Evolutionary conservation across 2,797 vertebrate genomes (phyloP), one percentile per base, ranked within the genome.

Genomic region (Oceanodroma leucorhoa): DNA sequence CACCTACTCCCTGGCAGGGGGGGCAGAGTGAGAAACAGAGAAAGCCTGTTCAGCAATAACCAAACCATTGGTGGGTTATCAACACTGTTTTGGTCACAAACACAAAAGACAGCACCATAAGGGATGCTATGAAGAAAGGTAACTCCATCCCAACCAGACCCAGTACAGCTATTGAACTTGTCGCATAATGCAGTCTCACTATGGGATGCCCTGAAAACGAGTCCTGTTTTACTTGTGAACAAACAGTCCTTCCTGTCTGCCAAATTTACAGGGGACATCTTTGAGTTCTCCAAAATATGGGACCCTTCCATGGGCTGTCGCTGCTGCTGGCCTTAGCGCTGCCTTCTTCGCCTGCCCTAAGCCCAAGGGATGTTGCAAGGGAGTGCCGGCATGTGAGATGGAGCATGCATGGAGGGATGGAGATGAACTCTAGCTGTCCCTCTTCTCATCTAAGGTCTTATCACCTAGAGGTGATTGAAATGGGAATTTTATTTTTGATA

Each of bases 391-490:
- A 19, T n/a, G 23, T 65, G 32, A 79, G 36, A 57, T 7, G 8
- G 32, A 50, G 16, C 1, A 0, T 16, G n/a, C 51, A 19, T 5
- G 12, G 15, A 19, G 15, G 32, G 4, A 5, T 43, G 29, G 27
- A 62, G 23, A 41, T 32, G 62, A 41, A 26, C 22, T 70, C 53
- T 75, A 40, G 7, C 27, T 45, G 8, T 48, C 29, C 18, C 29
- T 83, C 13, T 14, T 67, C 18, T 64, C 15, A 12, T 38, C 21
- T 54, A 58, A 76, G 32, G 21, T 60, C 21, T 66, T 7, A 38
- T 32, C 24, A 58, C 17, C 18, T 41, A 24, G 22, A 82, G 14
- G 15, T 50, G 46, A 43, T 21, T 64, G 30, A 77, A 89, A 61
- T 40, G 57, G 32, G 72, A 62, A 38, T 64, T 54, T 36, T 32